Percentiles rank a stretch among this genome's conserved stretches.
Conservation (phyloP, 2,113 vertebrate species). For the Cathartes aura region DNA sequence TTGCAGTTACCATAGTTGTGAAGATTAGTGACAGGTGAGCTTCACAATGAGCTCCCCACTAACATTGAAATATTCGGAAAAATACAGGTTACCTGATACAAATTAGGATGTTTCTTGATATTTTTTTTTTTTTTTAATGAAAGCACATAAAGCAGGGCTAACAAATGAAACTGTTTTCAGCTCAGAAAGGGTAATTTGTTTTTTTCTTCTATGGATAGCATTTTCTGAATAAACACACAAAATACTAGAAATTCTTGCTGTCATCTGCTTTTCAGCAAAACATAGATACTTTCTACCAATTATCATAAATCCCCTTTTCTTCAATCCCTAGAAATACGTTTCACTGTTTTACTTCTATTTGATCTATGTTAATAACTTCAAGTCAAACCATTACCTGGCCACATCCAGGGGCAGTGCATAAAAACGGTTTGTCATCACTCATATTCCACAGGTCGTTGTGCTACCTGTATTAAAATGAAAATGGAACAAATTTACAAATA, state of each 20-base stretch:
- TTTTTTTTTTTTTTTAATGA: neutral
- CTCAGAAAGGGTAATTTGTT: neutral
- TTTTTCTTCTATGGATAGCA: neutral
- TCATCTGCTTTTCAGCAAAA: neutral
- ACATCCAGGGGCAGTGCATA: conserved; percentile 98
- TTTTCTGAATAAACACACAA: neutral
- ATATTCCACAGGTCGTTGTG: conserved; percentile 95
- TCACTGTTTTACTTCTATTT: neutral
- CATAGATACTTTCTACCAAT: neutral
- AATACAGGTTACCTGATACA: neutral
- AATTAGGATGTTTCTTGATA: neutral
- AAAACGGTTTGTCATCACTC: conserved; percentile 99
- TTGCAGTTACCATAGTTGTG: neutral
- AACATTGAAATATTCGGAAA: neutral
- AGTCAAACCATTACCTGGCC: conserved; percentile 87
- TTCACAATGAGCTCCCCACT: neutral
- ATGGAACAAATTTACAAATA: neutral
- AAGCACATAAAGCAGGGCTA: neutral
- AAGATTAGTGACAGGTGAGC: neutral
- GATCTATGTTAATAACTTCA: neutral
- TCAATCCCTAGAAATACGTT: neutral
- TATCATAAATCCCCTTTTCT: neutral
- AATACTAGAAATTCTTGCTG: neutral
- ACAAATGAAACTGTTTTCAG: neutral
- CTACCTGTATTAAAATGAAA: conserved; percentile 76